Evolutionary conservation across 2,888 invertebrate genomes (phyloP).

Genomic region (Temnothorax unifasciatus): DNA sequence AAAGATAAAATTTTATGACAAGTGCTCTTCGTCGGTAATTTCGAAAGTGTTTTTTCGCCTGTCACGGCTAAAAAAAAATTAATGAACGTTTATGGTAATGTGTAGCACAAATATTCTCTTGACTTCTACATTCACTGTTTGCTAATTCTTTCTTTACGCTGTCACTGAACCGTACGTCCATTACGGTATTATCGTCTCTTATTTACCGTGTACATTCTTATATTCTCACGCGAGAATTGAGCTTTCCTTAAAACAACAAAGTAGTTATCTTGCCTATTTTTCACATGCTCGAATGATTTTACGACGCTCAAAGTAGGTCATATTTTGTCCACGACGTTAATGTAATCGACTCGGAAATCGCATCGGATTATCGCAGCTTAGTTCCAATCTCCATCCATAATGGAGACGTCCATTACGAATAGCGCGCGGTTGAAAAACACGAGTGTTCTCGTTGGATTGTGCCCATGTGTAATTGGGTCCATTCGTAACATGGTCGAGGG

Average conservation of each 20-base stretch:
- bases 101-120: not conserved
- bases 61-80: not conserved
- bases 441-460: slow-evolving; percentile 22
- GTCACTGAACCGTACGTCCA: not conserved
- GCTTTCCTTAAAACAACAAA: slow-evolving; percentile 23
- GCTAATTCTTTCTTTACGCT: not conserved
- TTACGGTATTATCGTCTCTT: slow-evolving; percentile 1
- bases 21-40: not conserved
- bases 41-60: not conserved
- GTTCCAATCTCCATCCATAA: not conserved
- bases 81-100: not conserved
- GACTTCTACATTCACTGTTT: no score
- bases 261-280: not conserved
- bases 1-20: not conserved
- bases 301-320: not conserved
- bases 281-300: slow-evolving; percentile 18
- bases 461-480: slow-evolving; percentile 43
- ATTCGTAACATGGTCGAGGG: slow-evolving; percentile 25
- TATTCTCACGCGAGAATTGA: slow-evolving; percentile 18
- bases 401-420: slow-evolving; percentile 22
- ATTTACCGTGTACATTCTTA: not conserved
- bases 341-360: not conserved
- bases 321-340: not conserved
- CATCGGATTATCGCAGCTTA: not conserved
- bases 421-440: slow-evolving; percentile 1